phyloP scores from a whole-genome alignment of 2,113 vertebrate genomes.

The Pyrgilauda ruficollis region DNA sequence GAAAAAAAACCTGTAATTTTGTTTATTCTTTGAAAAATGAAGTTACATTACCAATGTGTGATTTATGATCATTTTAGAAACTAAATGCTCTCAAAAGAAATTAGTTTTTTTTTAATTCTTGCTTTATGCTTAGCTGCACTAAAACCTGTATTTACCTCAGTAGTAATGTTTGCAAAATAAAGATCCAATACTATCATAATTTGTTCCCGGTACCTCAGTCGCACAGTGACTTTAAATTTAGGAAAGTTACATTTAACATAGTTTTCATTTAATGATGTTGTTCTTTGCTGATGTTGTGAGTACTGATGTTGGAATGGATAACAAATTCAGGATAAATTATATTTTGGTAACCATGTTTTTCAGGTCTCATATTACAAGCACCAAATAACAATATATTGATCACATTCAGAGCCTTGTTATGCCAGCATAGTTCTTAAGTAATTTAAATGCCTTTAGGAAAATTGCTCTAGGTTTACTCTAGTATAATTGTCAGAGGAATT shows the following conservation, averaged over 20 bases:
- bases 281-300: background rate
- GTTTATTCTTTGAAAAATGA: slow-evolving; percentile 16
- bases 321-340: background rate
- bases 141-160: background rate
- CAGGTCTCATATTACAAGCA: background rate
- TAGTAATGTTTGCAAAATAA: background rate
- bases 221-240: background rate
- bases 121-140: background rate
- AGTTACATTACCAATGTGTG: background rate
- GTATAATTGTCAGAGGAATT: background rate
- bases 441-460: background rate
- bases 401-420: background rate
- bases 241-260: background rate
- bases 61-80: background rate
- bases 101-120: background rate
- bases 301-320: background rate
- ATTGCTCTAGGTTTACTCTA: background rate
- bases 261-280: background rate
- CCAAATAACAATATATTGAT: background rate
- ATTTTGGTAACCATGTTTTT: background rate
- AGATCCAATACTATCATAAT: background rate
- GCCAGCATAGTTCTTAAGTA: background rate
- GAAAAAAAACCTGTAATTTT: background rate
- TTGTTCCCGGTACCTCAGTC: background rate
- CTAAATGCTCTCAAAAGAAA: background rate